Base-by-base conservation (phyloP, 2,888 invertebrate species). In the Amphimallon solstitiale region DNA sequence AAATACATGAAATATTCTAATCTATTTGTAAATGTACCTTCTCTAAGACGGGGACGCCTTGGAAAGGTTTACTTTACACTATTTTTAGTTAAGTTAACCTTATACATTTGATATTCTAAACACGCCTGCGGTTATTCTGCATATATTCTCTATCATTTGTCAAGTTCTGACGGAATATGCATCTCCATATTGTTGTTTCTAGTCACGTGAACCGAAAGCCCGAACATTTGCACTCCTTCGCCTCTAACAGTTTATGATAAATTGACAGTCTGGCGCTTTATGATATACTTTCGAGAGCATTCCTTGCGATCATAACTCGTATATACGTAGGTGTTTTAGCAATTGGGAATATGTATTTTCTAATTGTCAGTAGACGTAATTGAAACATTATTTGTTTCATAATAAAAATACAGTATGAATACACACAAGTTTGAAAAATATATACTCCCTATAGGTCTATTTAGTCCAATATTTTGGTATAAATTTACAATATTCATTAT, bases 191-290 rank as follows among this genome's bases (percentile, higher is more conserved):
- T 51, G 51, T 51, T 51, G 17, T 56, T 56, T 56, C 56, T 40
- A 56, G 56, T 56, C 56, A 56, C 56, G 56, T 56, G 21, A 56
- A 14, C 2, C 14, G 56, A 37, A 52, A 19, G 37, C 37, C 35
- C 35, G 38, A 52, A 56, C 21, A 56, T 56, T 56, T 56, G 56
- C 56, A 56, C 56, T 56, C 56, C 23, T 21, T 23, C 29, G 21
- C 21, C 52, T 56, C 40, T 21, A 54, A 56, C 40, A 56, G 56
- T 56, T 38, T 56, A 56, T 56, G 56, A 56, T 56, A 56, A 56
- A 56, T 56, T 40, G 56, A 23, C 23, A 29, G 56, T 56, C 40
- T 40, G 40, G 40, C 51, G 56, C 23, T 40, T 9, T 40, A 6
- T 40, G 40, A 56, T 56, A 43, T 35, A 17, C 40, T 56, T 23